phyloP scores from a whole-genome alignment of 2,797 vertebrate species.

The Tamandua tetradactyla region DNA sequence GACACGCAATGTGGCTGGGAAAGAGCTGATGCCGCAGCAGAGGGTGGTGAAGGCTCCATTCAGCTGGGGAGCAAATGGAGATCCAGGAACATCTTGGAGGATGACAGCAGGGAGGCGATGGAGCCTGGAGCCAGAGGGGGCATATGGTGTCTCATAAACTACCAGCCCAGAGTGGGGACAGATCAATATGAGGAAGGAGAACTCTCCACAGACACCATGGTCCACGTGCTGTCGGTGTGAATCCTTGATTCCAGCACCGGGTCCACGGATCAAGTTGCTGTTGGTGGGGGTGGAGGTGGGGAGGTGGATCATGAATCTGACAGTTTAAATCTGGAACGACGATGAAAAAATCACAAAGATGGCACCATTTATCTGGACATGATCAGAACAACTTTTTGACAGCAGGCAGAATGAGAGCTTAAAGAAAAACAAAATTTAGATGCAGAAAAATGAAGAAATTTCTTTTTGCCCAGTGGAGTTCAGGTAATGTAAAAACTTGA shows the following conservation, averaged over 20 bases:
- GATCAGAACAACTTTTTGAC: neutral
- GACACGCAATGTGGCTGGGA: neutral
- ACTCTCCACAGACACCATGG: rapidly evolving
- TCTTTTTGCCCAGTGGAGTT: neutral
- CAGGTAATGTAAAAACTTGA: neutral
- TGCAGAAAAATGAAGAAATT: neutral
- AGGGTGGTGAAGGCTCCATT: neutral
- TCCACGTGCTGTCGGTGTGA: neutral
- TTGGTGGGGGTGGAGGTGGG: no score
- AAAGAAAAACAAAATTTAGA: neutral
- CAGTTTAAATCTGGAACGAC: neutral
- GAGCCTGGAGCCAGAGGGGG: neutral
- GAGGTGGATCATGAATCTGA: neutral
- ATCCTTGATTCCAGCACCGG: neutral
- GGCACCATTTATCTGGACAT: neutral
- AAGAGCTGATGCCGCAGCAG: neutral
- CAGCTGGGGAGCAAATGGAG: neutral
- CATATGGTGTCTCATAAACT: neutral
- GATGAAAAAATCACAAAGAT: neutral
- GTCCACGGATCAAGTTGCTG: no score
- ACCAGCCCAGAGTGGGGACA: rapidly evolving
- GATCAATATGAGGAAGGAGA: rapidly evolving
- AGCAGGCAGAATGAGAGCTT: neutral
- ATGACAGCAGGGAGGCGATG: neutral
- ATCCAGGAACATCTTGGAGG: neutral